Percentiles rank a stretch among this genome's conserved stretches.
phyloP scores from a whole-genome alignment of 2,113 vertebrate genomes.

The Leuciscus idus region DNA sequence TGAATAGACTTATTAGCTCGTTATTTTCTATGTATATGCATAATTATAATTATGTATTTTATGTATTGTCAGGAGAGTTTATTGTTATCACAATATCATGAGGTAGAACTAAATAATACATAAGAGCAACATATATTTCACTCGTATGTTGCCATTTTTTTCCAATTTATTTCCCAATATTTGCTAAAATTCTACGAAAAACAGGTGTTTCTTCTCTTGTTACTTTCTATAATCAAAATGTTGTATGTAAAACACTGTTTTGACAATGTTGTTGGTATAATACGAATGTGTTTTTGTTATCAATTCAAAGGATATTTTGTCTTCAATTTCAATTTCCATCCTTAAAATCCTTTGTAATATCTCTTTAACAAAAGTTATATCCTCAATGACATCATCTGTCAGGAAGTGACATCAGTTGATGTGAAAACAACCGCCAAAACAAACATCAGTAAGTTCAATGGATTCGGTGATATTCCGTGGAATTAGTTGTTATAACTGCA shows the following conservation, averaged over 20 bases:
- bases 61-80: neutral
- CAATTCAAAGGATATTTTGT: neutral
- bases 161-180: neutral
- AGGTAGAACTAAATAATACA: neutral
- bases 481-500: neutral
- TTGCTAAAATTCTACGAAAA: neutral
- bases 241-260: neutral
- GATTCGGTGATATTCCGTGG: neutral
- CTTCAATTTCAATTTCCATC: neutral
- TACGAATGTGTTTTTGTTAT: no score
- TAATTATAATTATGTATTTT: neutral
- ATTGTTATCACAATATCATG: neutral
- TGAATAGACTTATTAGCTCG: neutral
- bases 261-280: neutral
- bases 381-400: neutral
- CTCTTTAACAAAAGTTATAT: neutral
- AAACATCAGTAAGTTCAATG: neutral
- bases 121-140: neutral
- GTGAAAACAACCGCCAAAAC: neutral
- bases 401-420: slow-evolving; percentile 8
- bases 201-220: neutral
- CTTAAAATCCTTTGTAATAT: neutral
- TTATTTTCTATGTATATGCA: no score
- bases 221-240: neutral
- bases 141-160: neutral